These are phyloP conservation scores for Drosophila sturtevanti DNA, from an alignment of 1,140 invertebrate species.

Conservation along the genomic window DNA sequence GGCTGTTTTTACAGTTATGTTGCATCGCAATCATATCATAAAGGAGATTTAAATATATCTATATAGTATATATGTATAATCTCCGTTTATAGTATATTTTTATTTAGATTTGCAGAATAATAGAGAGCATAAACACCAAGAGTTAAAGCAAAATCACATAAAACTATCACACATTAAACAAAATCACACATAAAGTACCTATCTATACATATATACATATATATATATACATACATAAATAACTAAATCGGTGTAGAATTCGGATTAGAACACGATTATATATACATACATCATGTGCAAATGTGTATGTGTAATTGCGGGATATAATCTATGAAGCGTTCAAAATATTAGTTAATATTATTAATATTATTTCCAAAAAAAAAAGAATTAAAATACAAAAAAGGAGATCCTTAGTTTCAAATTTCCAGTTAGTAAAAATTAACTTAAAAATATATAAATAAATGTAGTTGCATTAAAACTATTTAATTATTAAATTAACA, in stretches of 20 bases:
- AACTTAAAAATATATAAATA: slow-evolving; percentile 10
- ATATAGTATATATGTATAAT: too few species aligned
- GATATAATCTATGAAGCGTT: neutral
- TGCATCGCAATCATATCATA: slow-evolving; percentile 65
- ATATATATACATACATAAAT: slow-evolving; percentile 23
- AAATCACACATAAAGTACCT: slow-evolving; percentile 65
- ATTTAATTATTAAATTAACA: slow-evolving; percentile 21
- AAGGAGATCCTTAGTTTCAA: neutral
- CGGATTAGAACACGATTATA: neutral
- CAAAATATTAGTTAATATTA: slow-evolving; percentile 2
- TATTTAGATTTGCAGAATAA: slow-evolving; percentile 41
- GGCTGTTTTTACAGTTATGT: slow-evolving; percentile 45
- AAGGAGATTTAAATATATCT: slow-evolving; percentile 11
- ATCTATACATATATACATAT: slow-evolving; percentile 6
- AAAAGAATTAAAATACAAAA: neutral
- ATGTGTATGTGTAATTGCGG: neutral
- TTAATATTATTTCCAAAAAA: neutral
- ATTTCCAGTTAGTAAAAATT: slow-evolving; percentile 3
- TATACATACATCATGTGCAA: too few species aligned
- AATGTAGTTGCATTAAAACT: slow-evolving; percentile 41
- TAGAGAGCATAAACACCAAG: slow-evolving; percentile 1
- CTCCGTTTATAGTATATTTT: slow-evolving; percentile 1
- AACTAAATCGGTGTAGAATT: slow-evolving; percentile 5
- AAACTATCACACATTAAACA: slow-evolving; percentile 30
- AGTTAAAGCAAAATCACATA: slow-evolving; percentile 4